Conservation (phyloP, 2,113 vertebrate genomes). For the Myotis yumanensis region DNA sequence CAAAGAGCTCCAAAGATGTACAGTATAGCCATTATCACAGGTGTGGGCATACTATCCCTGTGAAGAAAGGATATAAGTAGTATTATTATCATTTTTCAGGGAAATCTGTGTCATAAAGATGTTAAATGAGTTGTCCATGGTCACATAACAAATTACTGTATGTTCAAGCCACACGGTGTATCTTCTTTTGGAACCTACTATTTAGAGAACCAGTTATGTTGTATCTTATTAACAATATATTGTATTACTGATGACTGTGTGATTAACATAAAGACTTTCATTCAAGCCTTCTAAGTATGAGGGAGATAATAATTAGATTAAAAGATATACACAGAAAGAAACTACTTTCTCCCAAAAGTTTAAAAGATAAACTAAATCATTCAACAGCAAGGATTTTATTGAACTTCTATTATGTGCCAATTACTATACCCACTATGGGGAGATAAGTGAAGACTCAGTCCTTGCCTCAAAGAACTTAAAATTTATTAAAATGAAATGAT, state of each 20-base stretch:
- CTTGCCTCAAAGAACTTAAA: not conserved
- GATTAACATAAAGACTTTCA: not conserved
- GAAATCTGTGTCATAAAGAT: not conserved
- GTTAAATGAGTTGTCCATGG: not conserved
- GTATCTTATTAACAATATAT: not conserved
- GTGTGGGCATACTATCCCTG: not conserved
- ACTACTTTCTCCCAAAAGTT: not conserved
- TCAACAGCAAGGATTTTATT: not conserved
- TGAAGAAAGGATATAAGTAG: not conserved
- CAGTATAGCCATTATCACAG: not conserved
- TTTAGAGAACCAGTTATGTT: not conserved
- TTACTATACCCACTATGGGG: not conserved
- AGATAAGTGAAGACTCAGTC: not conserved
- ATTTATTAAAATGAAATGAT: not conserved
- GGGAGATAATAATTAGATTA: not conserved
- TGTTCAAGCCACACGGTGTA: not conserved
- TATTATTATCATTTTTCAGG: conserved; percentile 22
- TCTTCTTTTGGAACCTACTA: not conserved
- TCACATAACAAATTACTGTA: not conserved
- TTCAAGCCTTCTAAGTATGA: not conserved
- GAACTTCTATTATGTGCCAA: not conserved
- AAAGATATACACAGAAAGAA: not conserved
- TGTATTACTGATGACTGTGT: not conserved
- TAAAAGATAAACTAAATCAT: not conserved
- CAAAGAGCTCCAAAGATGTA: not conserved